Percentiles rank a stretch among this genome's conserved stretches.
phyloP scores from a whole-genome alignment of 2,113 vertebrate genomes.

The Mesoclemmys tuberculata region DNA sequence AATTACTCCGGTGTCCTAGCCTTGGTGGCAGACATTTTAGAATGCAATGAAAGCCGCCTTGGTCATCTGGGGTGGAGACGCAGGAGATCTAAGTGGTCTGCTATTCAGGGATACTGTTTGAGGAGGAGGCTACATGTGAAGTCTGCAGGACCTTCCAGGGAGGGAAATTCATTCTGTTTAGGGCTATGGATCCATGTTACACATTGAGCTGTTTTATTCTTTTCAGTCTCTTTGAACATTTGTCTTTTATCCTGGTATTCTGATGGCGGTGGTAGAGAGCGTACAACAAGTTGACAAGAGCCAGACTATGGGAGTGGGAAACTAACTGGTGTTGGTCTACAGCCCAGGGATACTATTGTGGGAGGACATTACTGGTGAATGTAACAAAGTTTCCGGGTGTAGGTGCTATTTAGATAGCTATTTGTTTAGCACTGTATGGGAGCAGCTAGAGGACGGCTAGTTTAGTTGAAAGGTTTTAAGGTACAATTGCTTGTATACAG shows the following conservation, averaged over 20 bases:
- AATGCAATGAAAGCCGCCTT: not conserved
- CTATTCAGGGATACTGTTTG: not conserved
- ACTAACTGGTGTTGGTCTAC: conserved; percentile 35
- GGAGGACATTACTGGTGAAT: not conserved
- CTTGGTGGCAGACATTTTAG: rapidly evolving
- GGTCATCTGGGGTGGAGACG: not conserved
- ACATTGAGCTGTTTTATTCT: not conserved
- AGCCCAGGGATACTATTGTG: not conserved
- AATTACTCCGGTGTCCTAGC: not conserved
- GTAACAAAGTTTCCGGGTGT: conserved; percentile 21
- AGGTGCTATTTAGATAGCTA: not conserved
- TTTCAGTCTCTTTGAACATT: conserved; percentile 6
- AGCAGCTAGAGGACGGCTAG: not conserved
- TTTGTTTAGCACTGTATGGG: not conserved
- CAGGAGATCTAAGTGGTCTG: not conserved
- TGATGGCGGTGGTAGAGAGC: not conserved
- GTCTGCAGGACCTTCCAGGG: not conserved
- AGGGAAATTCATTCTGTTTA: not conserved
- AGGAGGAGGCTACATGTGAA: not conserved
- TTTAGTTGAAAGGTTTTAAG: not conserved
- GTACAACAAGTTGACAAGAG: conserved; percentile 27
- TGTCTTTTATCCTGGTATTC: not conserved
- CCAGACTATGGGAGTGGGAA: conserved; percentile 7
- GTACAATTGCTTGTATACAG: not conserved
- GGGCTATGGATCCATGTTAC: not conserved